Evolutionary conservation across 2,113 vertebrate genomes (phyloP).

Genomic region (Amia ocellicauda): DNA sequence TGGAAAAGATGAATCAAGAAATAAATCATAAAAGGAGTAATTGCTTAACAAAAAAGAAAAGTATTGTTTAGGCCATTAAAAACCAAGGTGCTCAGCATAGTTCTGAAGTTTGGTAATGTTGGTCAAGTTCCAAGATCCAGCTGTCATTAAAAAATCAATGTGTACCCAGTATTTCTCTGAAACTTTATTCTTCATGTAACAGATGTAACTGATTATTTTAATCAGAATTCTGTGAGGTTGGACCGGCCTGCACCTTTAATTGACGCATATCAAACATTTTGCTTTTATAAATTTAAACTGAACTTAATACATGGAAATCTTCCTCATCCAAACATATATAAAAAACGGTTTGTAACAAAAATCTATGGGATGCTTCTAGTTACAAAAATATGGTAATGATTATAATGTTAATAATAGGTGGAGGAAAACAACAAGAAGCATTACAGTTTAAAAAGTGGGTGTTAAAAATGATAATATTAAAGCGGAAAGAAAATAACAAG

Average conservation of each 20-base stretch:
- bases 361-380: conserved; percentile 25
- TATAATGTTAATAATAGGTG: conserved; percentile 2
- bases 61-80: conserved; percentile 43
- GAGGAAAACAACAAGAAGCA: neutral
- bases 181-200: conserved; percentile 44
- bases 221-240: conserved; percentile 38
- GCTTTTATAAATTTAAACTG: conserved; percentile 19
- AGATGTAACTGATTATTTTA: conserved; percentile 63
- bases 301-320: conserved; percentile 26
- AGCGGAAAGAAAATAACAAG: conserved; percentile 12
- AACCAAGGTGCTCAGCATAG: conserved; percentile 47
- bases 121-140: conserved; percentile 45
- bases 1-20: conserved; percentile 55
- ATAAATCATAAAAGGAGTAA: conserved; percentile 64
- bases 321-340: neutral
- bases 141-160: conserved; percentile 42
- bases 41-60: conserved; percentile 51
- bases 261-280: conserved; percentile 30
- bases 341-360: conserved; percentile 23
- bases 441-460: conserved; percentile 14
- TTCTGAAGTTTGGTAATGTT: conserved; percentile 51
- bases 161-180: conserved; percentile 48
- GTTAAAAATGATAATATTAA: conserved; percentile 15
- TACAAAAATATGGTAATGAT: conserved; percentile 14
- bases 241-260: conserved; percentile 34